Evolutionary conservation across 2,797 vertebrate genomes (phyloP).

Genomic region (Leptoclinus maculatus): DNA sequence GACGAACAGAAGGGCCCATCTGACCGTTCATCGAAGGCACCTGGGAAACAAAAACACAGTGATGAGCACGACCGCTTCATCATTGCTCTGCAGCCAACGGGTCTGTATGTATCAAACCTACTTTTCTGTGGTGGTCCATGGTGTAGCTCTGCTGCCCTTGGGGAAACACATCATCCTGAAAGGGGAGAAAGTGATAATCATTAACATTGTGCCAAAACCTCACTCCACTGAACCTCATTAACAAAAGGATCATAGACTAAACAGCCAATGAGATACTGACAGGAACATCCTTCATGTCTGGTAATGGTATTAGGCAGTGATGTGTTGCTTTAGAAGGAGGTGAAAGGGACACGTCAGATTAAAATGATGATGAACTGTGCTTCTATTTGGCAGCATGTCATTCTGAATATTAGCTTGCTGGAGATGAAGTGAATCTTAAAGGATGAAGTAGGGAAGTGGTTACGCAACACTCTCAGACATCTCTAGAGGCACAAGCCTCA

Average conservation of each 20-base stretch:
- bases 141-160: slow-evolving; percentile 89
- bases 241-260: neutral
- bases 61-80: neutral
- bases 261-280: neutral
- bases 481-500: neutral
- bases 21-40: slow-evolving; percentile 98
- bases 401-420: slow-evolving; percentile 10
- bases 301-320: slow-evolving; percentile 15
- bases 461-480: slow-evolving; percentile 15
- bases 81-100: neutral
- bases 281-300: slow-evolving; percentile 7
- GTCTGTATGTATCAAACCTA: slow-evolving; percentile 66
- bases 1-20: slow-evolving; percentile 88
- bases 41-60: slow-evolving; percentile 72
- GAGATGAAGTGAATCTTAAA: slow-evolving; percentile 8
- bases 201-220: neutral
- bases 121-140: slow-evolving; percentile 91
- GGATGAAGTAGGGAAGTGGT: slow-evolving; percentile 3
- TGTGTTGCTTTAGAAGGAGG: slow-evolving; percentile 29
- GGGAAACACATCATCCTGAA: slow-evolving; percentile 91
- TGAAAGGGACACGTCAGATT: slow-evolving; percentile 7
- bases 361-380: slow-evolving; percentile 4
- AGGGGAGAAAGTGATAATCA: slow-evolving; percentile 47
- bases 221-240: slow-evolving; percentile 8
- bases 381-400: slow-evolving; percentile 17